Evolutionary conservation across 2,888 invertebrate genomes (phyloP), one percentile per base, ranked within the genome.

Genomic region (Brachyopa scutellaris): DNA sequence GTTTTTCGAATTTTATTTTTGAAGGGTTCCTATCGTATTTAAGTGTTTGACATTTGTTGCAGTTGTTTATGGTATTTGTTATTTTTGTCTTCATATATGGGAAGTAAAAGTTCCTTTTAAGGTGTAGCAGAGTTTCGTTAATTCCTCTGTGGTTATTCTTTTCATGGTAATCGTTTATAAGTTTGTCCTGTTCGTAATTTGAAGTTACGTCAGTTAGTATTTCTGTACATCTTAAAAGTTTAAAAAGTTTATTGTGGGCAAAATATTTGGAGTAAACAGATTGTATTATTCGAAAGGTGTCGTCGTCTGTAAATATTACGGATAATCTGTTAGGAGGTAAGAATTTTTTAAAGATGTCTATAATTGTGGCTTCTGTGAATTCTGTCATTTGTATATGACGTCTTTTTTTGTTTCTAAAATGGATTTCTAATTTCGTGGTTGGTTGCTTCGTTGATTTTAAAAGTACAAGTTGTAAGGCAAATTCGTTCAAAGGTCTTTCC

Each of bases 71-170:
- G 5, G 13, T 49, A 5, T 49, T 7, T 3, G 7, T 15, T 29
- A 49, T 29, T 49, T 49, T 49, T 2, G 9, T 26, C n/a, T 47
- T 47, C 47, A 47, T 47, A 8, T 47, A 8, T 0, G 11, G 47
- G 11, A 47, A 23, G 23, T 13, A 47, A 11, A 1, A 26, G 11
- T 26, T 29, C 2, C 21, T 8, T 15, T 49, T 29, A 15, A 36
- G 5, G 13, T 84, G 79, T 0, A n/a, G 11, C 0, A 64, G 11
- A 0, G 70, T 70, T 70, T 79, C 76, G 13, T 42, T 70, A 15
- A 79, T 84, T 3, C 79, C 74, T 57, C 84, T 69, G 38, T 79
- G 79, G 45, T 84, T 74, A 21, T 38, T 73, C 21, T 76, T 62
- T n/a, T 15, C 26, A 23, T 84, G 78, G 17, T 74, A 78, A 19